Conservation (phyloP, 2,888 invertebrate species). For the Ophion ventricosus region DNA sequence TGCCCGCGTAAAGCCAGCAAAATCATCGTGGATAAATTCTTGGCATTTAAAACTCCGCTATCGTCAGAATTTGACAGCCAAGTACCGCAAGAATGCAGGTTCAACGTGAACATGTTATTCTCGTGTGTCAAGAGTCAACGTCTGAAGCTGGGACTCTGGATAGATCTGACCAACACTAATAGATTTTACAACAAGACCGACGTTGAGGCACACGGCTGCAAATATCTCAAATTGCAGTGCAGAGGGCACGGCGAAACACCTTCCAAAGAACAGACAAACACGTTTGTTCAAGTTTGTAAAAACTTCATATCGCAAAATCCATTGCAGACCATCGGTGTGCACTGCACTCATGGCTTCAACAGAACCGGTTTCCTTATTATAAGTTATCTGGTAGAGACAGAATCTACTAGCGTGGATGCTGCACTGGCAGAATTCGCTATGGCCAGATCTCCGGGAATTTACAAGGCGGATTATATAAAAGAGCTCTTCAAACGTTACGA, state of each 20-base stretch:
- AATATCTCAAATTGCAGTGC: constrained; percentile 95
- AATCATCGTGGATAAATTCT: constrained; percentile 92
- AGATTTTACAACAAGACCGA: constrained; percentile 95
- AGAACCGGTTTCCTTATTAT: constrained; percentile 97
- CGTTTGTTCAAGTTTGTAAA: constrained; percentile 92
- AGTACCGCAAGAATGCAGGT: constrained; percentile 93
- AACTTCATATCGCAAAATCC: constrained; percentile 92
- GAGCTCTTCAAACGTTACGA: constrained; percentile 93
- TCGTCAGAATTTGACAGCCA: constrained; percentile 91
- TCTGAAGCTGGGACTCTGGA: constrained; percentile 96
- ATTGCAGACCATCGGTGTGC: constrained; percentile 89
- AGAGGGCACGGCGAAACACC: constrained; percentile 97
- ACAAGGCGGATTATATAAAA: constrained; percentile 97
- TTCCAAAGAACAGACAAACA: constrained; percentile 90
- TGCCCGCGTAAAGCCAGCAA: constrained; percentile 92
- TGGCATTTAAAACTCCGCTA: constrained; percentile 98
- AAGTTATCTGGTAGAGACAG: constrained; percentile 94
- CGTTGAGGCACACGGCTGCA: constrained; percentile 90
- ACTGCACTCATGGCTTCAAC: constrained; percentile 99
- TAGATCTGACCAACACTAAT: constrained; percentile 97
- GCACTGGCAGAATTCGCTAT: constrained; percentile 91
- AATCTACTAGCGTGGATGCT: constrained; percentile 93
- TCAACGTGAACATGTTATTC: constrained; percentile 95
- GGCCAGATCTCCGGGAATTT: constrained; percentile 96
- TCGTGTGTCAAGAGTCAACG: constrained; percentile 90